phyloP scores from a whole-genome alignment of 2,888 invertebrate genomes.

The Pollenia labialis region DNA sequence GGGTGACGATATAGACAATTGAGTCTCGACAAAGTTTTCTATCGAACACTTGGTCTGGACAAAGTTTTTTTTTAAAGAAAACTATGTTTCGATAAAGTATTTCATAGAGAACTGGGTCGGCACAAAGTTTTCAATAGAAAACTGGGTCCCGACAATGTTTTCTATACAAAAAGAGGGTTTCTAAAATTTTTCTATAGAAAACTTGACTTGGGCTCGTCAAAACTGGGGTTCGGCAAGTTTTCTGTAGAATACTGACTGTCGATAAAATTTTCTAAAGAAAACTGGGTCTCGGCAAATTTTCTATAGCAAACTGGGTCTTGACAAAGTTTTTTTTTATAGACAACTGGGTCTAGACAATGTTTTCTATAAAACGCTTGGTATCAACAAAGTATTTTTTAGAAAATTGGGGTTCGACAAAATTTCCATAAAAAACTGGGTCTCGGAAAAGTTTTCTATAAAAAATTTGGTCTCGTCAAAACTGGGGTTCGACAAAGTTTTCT shows the following conservation, averaged over 20 bases:
- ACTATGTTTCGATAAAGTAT: too few relatives aligned
- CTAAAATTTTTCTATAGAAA: too few relatives aligned
- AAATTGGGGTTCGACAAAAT: neutral
- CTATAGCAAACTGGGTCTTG: neutral
- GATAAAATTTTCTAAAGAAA: too few relatives aligned
- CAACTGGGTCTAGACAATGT: neutral
- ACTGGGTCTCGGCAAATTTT: neutral
- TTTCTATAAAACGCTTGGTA: too few relatives aligned
- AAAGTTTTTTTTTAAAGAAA: too few relatives aligned
- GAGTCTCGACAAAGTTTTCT: too few relatives aligned
- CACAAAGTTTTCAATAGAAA: too few relatives aligned
- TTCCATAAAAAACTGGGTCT: neutral
- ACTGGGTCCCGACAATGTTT: neutral
- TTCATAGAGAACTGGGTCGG: too few relatives aligned
- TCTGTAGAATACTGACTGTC: neutral
- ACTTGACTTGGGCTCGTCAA: too few relatives aligned
- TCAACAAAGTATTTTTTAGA: neutral
- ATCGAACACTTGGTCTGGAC: too few relatives aligned
- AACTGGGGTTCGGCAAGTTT: neutral
- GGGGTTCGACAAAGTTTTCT: neutral
- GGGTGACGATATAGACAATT: too few relatives aligned
- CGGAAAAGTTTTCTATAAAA: neutral
- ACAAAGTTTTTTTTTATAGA: neutral
- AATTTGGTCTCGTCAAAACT: neutral
- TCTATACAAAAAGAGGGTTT: neutral